phyloP scores from a whole-genome alignment of 2,797 vertebrate genomes.

The Gymnothorax reevesii region DNA sequence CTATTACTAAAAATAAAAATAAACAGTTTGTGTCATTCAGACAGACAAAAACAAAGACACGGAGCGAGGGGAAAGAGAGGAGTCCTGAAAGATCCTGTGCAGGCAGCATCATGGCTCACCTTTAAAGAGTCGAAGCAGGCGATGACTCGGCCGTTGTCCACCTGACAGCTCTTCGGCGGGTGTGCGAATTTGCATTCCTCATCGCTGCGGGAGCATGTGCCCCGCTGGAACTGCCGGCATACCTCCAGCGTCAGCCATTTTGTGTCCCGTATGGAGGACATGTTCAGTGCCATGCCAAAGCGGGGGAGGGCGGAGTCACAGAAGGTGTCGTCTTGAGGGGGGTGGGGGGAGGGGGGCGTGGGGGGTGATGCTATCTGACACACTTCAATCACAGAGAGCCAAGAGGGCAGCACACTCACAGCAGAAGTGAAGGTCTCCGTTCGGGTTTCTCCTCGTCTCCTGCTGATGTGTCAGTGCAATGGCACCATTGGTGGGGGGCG shows the following conservation, averaged over 20 bases:
- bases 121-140: constrained; percentile 97
- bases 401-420: constrained; percentile 49
- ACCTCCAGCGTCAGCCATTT: constrained; percentile 98
- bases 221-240: constrained; percentile 95
- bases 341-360: constrained; percentile 7
- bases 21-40: background rate
- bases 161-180: constrained; percentile 96
- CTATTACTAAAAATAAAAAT: background rate
- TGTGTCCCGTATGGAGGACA: constrained; percentile 91
- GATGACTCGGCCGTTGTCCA: constrained; percentile 95
- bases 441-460: background rate
- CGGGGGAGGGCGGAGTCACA: constrained; percentile 19
- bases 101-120: constrained; percentile 72
- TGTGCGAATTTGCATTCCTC: constrained; percentile 99
- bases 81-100: background rate
- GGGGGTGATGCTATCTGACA: constrained; percentile 36
- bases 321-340: constrained; percentile 32
- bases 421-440: constrained; percentile 26
- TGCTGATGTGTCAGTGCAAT: background rate
- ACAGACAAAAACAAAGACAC: background rate
- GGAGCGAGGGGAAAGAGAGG: background rate
- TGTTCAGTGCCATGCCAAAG: constrained; percentile 89
- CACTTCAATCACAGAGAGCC: constrained; percentile 38
- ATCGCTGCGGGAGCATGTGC: constrained; percentile 93
- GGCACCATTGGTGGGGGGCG: constrained; percentile 58